Conservation (phyloP, 2,797 vertebrate species). For the Lepus townsendii region DNA sequence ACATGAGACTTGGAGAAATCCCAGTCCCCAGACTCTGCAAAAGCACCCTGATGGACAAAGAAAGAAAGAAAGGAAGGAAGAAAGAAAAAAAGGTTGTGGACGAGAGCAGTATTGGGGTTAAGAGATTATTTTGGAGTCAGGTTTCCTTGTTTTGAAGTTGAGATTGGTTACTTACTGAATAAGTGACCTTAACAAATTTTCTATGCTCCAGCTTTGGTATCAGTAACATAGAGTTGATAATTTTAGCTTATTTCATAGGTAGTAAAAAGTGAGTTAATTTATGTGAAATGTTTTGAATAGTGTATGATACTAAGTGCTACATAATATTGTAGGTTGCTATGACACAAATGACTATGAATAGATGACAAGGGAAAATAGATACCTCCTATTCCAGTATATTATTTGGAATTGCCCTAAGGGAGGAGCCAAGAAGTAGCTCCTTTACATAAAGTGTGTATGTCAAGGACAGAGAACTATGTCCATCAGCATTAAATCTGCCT, state of each 20-base stretch:
- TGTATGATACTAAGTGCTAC: neutral
- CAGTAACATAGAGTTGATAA: neutral
- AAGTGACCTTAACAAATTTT: neutral
- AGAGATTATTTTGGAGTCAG: neutral
- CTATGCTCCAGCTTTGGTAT: neutral
- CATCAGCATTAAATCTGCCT: neutral
- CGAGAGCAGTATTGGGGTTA: neutral
- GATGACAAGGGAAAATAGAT: neutral
- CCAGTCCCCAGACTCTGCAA: rapidly evolving
- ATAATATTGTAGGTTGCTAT: neutral
- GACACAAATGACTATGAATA: no score
- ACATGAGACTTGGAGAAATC: neutral
- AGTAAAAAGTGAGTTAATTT: conserved; percentile 21
- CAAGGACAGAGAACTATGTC: neutral
- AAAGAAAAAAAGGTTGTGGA: neutral
- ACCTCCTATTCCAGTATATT: neutral
- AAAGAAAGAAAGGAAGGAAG: no score
- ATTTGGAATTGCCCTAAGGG: neutral
- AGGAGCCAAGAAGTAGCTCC: neutral
- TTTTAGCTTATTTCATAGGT: neutral
- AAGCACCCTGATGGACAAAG: neutral
- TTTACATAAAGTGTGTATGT: neutral
- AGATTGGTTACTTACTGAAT: neutral
- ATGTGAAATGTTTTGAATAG: neutral
- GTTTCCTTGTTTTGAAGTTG: neutral